A percentile compares a stretch with the other conserved stretches of the same genome.
Conservation (phyloP, 1,140 invertebrate genomes). For the Diuraphis noxia region DNA sequence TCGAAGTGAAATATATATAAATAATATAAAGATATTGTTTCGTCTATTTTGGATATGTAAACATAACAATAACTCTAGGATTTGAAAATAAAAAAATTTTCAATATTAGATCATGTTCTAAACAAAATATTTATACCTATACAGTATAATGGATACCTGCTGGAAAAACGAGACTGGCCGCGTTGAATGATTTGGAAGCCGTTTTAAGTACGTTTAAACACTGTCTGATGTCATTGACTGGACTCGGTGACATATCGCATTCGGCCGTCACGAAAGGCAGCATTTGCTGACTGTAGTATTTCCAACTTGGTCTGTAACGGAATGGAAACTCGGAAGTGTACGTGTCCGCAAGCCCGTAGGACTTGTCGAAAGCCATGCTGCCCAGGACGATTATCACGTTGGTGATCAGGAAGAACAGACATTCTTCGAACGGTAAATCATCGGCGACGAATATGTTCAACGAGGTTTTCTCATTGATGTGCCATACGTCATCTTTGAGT, state of each 20-base stretch:
- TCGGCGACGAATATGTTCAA: slow-evolving; percentile 15
- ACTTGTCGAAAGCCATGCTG: slow-evolving; percentile 28
- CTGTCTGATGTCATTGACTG: neutral
- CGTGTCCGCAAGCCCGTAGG: slow-evolving; percentile 10
- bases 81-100: neutral
- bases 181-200: slow-evolving; percentile 35
- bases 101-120: neutral
- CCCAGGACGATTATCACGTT: slow-evolving; percentile 33
- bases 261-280: neutral
- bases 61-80: neutral
- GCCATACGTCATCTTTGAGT: slow-evolving; percentile 23
- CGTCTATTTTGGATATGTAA: neutral
- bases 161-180: slow-evolving; percentile 37
- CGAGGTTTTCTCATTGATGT: slow-evolving; percentile 45
- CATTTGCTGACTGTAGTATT: neutral
- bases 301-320: neutral
- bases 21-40: neutral
- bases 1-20: neutral
- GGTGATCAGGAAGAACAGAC: slow-evolving; percentile 34
- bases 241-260: neutral
- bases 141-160: neutral
- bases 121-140: neutral
- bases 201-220: slow-evolving; percentile 31
- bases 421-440: slow-evolving; percentile 33
- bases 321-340: slow-evolving; percentile 4